Conservation (phyloP, 2,888 invertebrate genomes). For the Neria commutata region DNA sequence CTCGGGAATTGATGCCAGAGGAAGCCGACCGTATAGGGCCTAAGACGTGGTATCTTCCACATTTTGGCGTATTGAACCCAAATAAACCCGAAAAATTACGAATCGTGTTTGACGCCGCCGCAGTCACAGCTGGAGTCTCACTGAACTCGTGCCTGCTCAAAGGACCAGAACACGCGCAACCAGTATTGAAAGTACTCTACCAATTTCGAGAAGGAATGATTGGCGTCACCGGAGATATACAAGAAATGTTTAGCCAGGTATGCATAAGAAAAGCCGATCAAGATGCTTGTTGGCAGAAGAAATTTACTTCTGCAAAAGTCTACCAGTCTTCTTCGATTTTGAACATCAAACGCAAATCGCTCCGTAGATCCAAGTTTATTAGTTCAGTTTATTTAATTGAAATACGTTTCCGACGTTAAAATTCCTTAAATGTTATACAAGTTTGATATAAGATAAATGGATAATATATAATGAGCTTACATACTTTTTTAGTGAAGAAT, state of each 20-base stretch:
- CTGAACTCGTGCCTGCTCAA: slow-evolving; percentile 40
- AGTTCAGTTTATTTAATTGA: too few relatives aligned
- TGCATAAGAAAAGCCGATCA: slow-evolving; percentile 39
- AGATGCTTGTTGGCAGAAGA: too few relatives aligned
- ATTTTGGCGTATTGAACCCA: slow-evolving; percentile 21
- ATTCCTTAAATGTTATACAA: too few relatives aligned
- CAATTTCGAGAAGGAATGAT: slow-evolving; percentile 40
- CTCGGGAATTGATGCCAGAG: slow-evolving; percentile 3
- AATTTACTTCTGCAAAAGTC: too few relatives aligned
- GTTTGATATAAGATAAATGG: too few relatives aligned
- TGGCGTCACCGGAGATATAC: slow-evolving; percentile 44
- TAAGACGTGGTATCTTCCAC: slow-evolving; percentile 23
- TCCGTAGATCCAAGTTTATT: too few relatives aligned
- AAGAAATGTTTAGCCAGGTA: slow-evolving; percentile 49
- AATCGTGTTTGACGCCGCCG: slow-evolving; percentile 46
- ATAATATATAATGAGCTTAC: too few relatives aligned
- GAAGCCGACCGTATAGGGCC: background rate
- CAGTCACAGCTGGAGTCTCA: slow-evolving; percentile 31
- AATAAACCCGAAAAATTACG: slow-evolving; percentile 42
- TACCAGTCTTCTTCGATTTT: too few relatives aligned
- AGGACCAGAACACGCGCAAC: slow-evolving; percentile 43
- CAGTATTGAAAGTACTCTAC: slow-evolving; percentile 39
- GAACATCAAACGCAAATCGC: too few relatives aligned
- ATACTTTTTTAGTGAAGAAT: too few relatives aligned
- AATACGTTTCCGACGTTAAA: too few relatives aligned